Conservation (phyloP, 2,113 vertebrate genomes). For the Catharus fuscescens region DNA sequence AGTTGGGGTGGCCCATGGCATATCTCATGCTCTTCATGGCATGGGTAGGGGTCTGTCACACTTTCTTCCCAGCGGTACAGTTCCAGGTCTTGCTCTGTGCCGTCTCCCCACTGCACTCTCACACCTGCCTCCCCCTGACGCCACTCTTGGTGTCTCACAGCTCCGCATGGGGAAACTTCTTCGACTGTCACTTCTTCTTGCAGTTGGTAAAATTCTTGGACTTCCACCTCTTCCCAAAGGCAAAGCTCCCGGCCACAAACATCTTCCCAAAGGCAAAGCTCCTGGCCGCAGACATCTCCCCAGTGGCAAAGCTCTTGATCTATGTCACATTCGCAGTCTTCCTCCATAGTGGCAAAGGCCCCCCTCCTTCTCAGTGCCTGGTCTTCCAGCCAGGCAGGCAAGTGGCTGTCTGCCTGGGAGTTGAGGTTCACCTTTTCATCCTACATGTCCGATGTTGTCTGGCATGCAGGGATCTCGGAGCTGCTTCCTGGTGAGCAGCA, state of each 20-base stretch:
- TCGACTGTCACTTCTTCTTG: neutral
- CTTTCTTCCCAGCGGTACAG: neutral
- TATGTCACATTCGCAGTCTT: neutral
- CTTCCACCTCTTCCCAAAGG: neutral
- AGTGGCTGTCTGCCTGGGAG: neutral
- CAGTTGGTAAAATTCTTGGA: neutral
- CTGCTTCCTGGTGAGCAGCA: neutral
- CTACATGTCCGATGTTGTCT: neutral
- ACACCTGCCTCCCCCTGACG: neutral
- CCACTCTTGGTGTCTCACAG: neutral
- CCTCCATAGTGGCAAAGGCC: neutral
- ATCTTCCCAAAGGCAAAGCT: neutral
- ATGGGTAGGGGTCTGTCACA: neutral
- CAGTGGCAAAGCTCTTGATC: neutral
- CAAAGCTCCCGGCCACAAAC: neutral
- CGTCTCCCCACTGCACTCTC: neutral
- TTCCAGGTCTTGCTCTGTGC: neutral
- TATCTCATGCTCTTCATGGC: neutral
- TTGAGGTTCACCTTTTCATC: neutral
- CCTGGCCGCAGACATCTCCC: neutral
- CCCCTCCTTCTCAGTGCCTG: too few species aligned
- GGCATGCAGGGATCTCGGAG: neutral
- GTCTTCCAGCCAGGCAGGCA: neutral
- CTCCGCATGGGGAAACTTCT: neutral
- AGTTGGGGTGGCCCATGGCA: too few species aligned